phyloP scores from a whole-genome alignment of 1,140 invertebrate species.

The Aporrectodea caliginosa region DNA sequence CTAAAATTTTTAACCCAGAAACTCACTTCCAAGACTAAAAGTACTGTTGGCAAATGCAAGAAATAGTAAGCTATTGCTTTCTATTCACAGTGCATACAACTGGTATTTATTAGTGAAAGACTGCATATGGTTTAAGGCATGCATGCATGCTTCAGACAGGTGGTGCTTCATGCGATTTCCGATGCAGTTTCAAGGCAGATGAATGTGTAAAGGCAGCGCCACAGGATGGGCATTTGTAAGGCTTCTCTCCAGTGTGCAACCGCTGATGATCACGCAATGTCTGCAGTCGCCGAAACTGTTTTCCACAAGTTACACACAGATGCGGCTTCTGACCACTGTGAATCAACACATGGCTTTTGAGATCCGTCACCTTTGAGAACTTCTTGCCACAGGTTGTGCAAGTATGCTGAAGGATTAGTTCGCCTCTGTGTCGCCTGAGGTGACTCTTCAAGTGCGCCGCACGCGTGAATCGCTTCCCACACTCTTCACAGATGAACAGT shows the following conservation, averaged over 20 bases:
- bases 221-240: slow-evolving; percentile 34
- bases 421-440: slow-evolving; percentile 82
- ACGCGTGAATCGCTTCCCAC: slow-evolving; percentile 91
- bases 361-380: slow-evolving; percentile 65
- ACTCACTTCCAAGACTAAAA: too few species aligned
- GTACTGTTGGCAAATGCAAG: too few species aligned
- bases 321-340: slow-evolving; percentile 58
- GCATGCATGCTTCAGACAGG: too few species aligned
- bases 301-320: slow-evolving; percentile 70
- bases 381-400: slow-evolving; percentile 78
- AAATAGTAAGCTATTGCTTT: too few species aligned
- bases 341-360: slow-evolving; percentile 33
- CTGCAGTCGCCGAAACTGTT: slow-evolving; percentile 40
- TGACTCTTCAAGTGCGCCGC: slow-evolving; percentile 64
- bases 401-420: slow-evolving; percentile 70
- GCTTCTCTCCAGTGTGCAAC: slow-evolving; percentile 36
- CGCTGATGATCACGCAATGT: slow-evolving; percentile 15
- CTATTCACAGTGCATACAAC: too few species aligned
- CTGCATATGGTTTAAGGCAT: too few species aligned
- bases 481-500: slow-evolving; percentile 94
- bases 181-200: not conserved
- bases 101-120: too few species aligned
- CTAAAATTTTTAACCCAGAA: too few species aligned
- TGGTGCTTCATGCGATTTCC: too few species aligned
- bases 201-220: slow-evolving; percentile 28